These are phyloP conservation scores for Lepidurus apus DNA, from an alignment of 1,140 invertebrate genomes.

Conservation along the genomic window DNA sequence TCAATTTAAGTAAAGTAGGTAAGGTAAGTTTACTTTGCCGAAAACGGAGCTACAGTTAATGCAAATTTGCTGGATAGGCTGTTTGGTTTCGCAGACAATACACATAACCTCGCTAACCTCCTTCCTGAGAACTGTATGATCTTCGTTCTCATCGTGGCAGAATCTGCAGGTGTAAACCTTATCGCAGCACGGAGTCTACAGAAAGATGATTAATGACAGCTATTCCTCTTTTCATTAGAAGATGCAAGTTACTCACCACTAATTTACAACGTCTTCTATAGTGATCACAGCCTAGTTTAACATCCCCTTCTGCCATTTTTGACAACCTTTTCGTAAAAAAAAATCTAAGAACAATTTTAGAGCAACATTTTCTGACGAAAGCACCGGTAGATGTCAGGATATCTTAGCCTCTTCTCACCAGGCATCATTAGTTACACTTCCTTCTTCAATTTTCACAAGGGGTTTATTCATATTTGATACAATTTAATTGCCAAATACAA, in stretches of 20 bases:
- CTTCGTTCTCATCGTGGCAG: conserved; percentile 80
- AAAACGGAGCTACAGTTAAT: conserved; percentile 66
- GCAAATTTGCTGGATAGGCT: conserved; percentile 70
- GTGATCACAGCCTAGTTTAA: conserved; percentile 60
- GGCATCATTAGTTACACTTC: too few relatives aligned
- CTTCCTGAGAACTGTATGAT: conserved; percentile 72
- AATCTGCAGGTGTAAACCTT: conserved; percentile 81
- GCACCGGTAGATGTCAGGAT: too few relatives aligned
- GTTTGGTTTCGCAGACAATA: conserved; percentile 68
- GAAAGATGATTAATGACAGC: background rate
- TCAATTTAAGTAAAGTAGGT: conserved; percentile 23
- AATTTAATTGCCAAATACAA: background rate
- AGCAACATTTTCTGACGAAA: background rate
- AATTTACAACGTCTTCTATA: conserved; percentile 74
- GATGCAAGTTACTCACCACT: conserved; percentile 56
- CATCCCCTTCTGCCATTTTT: conserved; percentile 33
- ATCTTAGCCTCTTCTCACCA: too few relatives aligned
- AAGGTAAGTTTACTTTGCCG: conserved; percentile 57
- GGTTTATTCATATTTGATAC: background rate
- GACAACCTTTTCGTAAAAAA: background rate
- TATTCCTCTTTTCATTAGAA: background rate
- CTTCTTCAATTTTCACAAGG: background rate
- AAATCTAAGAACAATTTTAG: background rate
- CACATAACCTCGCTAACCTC: conserved; percentile 75
- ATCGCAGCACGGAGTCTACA: conserved; percentile 77